phyloP scores from a whole-genome alignment of 1,140 invertebrate species.

The Sitodiplosis mosellana region DNA sequence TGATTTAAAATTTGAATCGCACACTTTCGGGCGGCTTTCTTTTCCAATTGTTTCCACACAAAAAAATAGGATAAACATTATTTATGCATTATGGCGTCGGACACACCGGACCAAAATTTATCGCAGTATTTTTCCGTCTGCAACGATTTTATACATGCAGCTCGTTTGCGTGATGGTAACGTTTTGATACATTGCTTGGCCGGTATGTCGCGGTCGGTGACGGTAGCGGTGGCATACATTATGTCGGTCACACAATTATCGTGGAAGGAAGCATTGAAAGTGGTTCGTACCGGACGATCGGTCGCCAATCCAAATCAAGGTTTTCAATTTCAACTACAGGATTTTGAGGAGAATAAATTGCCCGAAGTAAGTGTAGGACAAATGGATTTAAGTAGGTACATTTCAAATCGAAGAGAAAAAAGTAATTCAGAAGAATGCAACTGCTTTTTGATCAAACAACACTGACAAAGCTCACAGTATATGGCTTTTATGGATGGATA shows the following conservation, averaged over 20 bases:
- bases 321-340: slow-evolving; percentile 84
- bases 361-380: slow-evolving; percentile 56
- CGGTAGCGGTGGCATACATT: slow-evolving; percentile 83
- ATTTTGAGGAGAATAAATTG: slow-evolving; percentile 70
- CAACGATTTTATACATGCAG: slow-evolving; percentile 91
- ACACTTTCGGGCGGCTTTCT: no score
- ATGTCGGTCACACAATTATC: slow-evolving; percentile 83
- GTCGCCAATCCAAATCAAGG: slow-evolving; percentile 91
- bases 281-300: slow-evolving; percentile 71
- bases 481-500: no score
- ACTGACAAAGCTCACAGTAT: no score
- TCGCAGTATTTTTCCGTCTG: slow-evolving; percentile 81
- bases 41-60: neutral
- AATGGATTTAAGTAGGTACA: no score
- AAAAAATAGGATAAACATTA: slow-evolving; percentile 88
- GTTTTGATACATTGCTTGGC: slow-evolving; percentile 93
- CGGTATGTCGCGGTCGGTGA: slow-evolving; percentile 90
- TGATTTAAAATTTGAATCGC: no score
- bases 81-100: slow-evolving; percentile 81
- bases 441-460: no score
- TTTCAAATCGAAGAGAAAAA: no score
- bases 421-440: no score
- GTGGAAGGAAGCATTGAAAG: slow-evolving; percentile 85
- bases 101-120: slow-evolving; percentile 82
- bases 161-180: slow-evolving; percentile 68